These are phyloP conservation scores for Acrobasis consociella DNA, from an alignment of 2,888 invertebrate genomes.

Conservation along the genomic window DNA sequence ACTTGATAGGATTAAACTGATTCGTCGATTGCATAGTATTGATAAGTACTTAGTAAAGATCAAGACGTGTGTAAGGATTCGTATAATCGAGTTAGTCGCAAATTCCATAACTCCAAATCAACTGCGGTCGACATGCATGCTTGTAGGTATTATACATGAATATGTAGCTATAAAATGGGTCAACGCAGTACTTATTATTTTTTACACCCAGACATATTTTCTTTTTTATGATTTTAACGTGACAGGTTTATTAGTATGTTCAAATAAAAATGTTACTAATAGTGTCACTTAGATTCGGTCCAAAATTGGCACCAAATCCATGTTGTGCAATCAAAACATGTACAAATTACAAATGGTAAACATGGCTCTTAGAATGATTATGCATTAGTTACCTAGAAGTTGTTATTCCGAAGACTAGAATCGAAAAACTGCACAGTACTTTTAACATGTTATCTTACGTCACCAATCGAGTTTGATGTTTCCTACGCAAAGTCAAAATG, in stretches of 20 bases:
- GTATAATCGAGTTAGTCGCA: neutral
- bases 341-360: constrained; percentile 61
- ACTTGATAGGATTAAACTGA: neutral
- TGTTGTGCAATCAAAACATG: constrained; percentile 73
- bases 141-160: neutral
- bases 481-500: neutral
- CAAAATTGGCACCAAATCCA: constrained; percentile 29
- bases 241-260: neutral
- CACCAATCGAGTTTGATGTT: neutral
- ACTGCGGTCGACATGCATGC: constrained; percentile 55
- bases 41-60: neutral
- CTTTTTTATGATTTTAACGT: neutral
- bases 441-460: constrained; percentile 15
- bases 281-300: neutral
- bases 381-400: constrained; percentile 40
- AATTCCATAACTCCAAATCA: constrained; percentile 52
- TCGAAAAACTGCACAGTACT: constrained; percentile 37
- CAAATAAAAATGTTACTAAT: neutral
- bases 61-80: neutral
- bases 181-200: neutral
- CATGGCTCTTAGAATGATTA: constrained; percentile 51
- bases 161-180: neutral
- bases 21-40: neutral
- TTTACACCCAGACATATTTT: neutral
- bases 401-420: constrained; percentile 67